phyloP scores from a whole-genome alignment of 2,113 vertebrate genomes.

The Nerophis ophidion region DNA sequence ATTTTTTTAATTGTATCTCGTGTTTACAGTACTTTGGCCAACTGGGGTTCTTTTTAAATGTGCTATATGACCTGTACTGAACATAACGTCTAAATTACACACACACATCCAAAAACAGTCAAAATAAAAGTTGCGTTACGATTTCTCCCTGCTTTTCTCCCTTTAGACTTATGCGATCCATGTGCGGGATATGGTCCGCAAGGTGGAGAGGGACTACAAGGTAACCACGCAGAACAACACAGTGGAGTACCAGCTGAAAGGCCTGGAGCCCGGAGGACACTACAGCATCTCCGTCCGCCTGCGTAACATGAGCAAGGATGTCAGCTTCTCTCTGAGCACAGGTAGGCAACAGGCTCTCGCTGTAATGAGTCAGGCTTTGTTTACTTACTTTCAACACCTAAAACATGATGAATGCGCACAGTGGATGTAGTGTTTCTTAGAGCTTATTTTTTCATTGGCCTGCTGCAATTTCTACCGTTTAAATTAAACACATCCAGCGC shows the following conservation, averaged over 20 bases:
- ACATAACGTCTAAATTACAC: too few species aligned
- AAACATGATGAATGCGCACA: too few species aligned
- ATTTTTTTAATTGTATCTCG: too few species aligned
- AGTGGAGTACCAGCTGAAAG: conserved; percentile 81
- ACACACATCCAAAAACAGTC: background rate
- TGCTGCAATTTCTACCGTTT: too few species aligned
- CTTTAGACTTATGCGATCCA: conserved; percentile 81
- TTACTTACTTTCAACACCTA: too few species aligned
- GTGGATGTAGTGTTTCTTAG: too few species aligned
- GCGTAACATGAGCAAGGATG: conserved; percentile 95
- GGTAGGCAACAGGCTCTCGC: conserved; percentile 51
- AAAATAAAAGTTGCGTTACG: background rate
- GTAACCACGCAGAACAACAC: conserved; percentile 85
- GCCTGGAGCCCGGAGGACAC: conserved; percentile 85
- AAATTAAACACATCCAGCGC: too few species aligned
- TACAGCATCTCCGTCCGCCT: conserved; percentile 87
- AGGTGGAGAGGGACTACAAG: conserved; percentile 85
- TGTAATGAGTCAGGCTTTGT: too few species aligned
- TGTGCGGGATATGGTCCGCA: conserved; percentile 84
- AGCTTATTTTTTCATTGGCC: too few species aligned
- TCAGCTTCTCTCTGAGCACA: conserved; percentile 86
- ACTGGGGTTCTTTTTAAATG: too few species aligned
- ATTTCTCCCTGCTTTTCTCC: conserved; percentile 4
- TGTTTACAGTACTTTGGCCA: too few species aligned
- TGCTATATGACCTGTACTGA: too few species aligned